Percentiles rank a stretch among this genome's conserved stretches.
Evolutionary conservation across 2,888 invertebrate genomes (phyloP).

Genomic region (Monoplex corrugatus): DNA sequence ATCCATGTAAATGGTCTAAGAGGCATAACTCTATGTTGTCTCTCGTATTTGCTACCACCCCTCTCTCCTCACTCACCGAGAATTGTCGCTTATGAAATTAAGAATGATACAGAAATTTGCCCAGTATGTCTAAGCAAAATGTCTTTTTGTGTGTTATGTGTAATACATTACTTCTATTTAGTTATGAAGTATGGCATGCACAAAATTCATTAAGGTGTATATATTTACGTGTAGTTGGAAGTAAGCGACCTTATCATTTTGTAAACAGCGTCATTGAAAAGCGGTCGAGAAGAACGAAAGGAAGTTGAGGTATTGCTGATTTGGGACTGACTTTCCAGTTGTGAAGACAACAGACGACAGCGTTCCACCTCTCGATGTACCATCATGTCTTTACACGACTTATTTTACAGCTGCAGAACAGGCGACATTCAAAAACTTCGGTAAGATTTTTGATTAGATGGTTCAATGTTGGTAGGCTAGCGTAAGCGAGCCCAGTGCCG

Average conservation of each 20-base stretch:
- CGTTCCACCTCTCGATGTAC: neutral
- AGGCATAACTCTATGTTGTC: no score
- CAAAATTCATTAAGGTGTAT: neutral
- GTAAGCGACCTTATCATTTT: slow-evolving; percentile 16
- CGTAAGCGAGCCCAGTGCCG: neutral
- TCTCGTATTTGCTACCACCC: no score
- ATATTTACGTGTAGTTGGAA: neutral
- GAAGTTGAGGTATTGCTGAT: neutral
- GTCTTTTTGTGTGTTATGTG: no score
- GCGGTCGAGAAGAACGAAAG: neutral
- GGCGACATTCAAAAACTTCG: slow-evolving; percentile 72
- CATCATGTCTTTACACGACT: slow-evolving; percentile 70
- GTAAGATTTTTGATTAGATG: slow-evolving; percentile 37
- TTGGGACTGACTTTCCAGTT: neutral
- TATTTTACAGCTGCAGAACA: slow-evolving; percentile 73
- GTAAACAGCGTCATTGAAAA: slow-evolving; percentile 1
- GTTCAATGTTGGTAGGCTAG: neutral
- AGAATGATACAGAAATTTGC: no score
- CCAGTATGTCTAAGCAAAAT: no score
- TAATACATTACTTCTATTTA: neutral
- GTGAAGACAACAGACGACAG: neutral
- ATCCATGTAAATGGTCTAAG: no score
- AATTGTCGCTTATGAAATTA: neutral
- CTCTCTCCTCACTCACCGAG: no score
- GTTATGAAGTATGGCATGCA: neutral